These are phyloP conservation scores for Lordiphosa collinella DNA, from an alignment of 1,140 invertebrate species.

Conservation along the genomic window DNA sequence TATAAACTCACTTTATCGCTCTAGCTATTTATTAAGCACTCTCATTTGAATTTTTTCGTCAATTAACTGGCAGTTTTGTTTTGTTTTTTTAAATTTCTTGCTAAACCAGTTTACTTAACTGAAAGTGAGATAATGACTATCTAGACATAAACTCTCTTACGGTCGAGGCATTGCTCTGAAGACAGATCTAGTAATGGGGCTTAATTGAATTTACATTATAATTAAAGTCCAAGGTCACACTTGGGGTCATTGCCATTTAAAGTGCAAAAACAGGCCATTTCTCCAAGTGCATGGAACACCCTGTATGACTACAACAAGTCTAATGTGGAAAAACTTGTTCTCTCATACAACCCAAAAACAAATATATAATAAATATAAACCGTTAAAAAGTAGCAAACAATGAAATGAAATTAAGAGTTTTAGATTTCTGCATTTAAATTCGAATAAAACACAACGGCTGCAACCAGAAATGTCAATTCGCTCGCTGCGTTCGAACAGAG, in stretches of 20 bases:
- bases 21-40: slow-evolving; percentile 2
- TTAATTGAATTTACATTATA: background rate
- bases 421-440: slow-evolving; percentile 32
- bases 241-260: slow-evolving; percentile 22
- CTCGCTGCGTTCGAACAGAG: slow-evolving; percentile 14
- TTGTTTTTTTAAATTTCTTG: slow-evolving; percentile 24
- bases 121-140: slow-evolving; percentile 22
- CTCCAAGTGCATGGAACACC: slow-evolving; percentile 27
- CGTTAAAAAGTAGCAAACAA: slow-evolving; percentile 33
- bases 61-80: slow-evolving; percentile 4
- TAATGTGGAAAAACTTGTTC: slow-evolving; percentile 58
- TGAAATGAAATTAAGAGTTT: slow-evolving; percentile 37
- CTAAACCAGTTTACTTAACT: slow-evolving; percentile 38
- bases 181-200: slow-evolving; percentile 12
- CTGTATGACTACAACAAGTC: slow-evolving; percentile 48
- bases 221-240: slow-evolving; percentile 11
- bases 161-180: background rate
- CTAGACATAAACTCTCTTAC: background rate
- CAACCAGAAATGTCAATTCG: slow-evolving; percentile 29
- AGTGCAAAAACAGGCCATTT: background rate
- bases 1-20: slow-evolving; percentile 13
- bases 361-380: slow-evolving; percentile 23
- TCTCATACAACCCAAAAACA: slow-evolving; percentile 31
- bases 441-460: slow-evolving; percentile 47
- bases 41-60: slow-evolving; percentile 11